These are phyloP conservation scores for Cavia aperea DNA, from an alignment of 2,113 vertebrate genomes.

Conservation along the genomic window DNA sequence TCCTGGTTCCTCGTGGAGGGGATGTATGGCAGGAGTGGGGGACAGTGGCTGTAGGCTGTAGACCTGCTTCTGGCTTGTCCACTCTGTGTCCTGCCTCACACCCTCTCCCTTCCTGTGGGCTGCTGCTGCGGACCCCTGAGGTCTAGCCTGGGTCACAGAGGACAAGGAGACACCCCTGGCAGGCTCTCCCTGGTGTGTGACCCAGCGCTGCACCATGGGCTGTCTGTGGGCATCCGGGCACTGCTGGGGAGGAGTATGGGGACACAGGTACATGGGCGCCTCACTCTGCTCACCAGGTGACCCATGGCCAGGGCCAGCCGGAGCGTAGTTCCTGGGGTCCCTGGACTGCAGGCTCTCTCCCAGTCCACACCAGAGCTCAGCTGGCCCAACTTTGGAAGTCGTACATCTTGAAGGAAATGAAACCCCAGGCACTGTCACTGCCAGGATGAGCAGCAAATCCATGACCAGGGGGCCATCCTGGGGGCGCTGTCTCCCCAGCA, in stretches of 20 bases:
- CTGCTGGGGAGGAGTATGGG: rapidly evolving
- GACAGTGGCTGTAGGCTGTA: not conserved
- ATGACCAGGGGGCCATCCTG: not conserved
- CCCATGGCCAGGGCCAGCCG: not conserved
- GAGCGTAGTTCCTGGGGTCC: not conserved
- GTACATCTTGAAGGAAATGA: not conserved
- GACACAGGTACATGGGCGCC: not conserved
- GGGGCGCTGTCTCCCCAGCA: not conserved
- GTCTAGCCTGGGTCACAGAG: not conserved
- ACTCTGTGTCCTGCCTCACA: not conserved
- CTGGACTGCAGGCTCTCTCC: not conserved
- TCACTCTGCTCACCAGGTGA: rapidly evolving
- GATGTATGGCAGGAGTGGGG: not conserved
- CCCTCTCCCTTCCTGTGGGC: not conserved
- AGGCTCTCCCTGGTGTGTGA: not conserved
- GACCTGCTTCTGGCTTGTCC: not conserved
- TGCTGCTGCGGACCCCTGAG: not conserved
- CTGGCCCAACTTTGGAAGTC: not conserved
- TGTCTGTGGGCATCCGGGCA: too few species aligned
- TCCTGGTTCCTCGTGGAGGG: not conserved
- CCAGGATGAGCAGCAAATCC: rapidly evolving
- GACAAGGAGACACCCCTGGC: not conserved
- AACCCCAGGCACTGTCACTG: not conserved
- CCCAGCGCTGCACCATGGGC: not conserved
- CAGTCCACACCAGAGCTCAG: not conserved